Percentiles rank a stretch among this genome's conserved stretches.
These are phyloP conservation scores for Suncus etruscus DNA, from an alignment of 2,113 vertebrate genomes.

Conservation along the genomic window DNA sequence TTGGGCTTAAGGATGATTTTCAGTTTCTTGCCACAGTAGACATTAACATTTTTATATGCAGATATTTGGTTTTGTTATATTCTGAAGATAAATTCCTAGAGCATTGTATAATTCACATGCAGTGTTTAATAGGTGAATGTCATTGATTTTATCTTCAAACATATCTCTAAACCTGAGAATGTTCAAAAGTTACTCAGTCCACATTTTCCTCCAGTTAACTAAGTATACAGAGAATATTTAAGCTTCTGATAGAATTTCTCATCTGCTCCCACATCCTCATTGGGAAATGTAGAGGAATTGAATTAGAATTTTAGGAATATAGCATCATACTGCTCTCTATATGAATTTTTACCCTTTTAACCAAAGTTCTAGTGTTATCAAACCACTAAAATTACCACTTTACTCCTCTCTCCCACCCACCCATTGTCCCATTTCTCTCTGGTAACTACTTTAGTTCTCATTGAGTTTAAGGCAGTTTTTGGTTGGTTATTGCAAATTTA, in stretches of 20 bases:
- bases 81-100: neutral
- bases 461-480: too few species aligned
- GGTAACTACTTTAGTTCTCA: too few species aligned
- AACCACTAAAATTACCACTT: too few species aligned
- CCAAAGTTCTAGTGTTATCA: too few species aligned
- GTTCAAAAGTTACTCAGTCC: too few species aligned
- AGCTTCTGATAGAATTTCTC: neutral
- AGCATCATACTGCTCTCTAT: too few species aligned
- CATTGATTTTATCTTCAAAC: neutral
- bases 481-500: too few species aligned
- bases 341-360: too few species aligned
- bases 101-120: neutral
- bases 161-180: neutral
- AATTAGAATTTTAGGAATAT: too few species aligned
- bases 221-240: neutral
- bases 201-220: slow-evolving; percentile 27
- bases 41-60: slow-evolving; percentile 22
- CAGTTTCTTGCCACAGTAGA: slow-evolving; percentile 2
- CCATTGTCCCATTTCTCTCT: too few species aligned
- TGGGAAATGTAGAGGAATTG: neutral
- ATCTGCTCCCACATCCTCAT: neutral
- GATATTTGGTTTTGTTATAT: slow-evolving; percentile 2
- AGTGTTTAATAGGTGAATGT: slow-evolving; percentile 33
- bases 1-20: slow-evolving; percentile 32
- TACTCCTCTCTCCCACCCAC: too few species aligned